phyloP scores from a whole-genome alignment of 2,797 vertebrate genomes.

The Cossypha polioptera region DNA sequence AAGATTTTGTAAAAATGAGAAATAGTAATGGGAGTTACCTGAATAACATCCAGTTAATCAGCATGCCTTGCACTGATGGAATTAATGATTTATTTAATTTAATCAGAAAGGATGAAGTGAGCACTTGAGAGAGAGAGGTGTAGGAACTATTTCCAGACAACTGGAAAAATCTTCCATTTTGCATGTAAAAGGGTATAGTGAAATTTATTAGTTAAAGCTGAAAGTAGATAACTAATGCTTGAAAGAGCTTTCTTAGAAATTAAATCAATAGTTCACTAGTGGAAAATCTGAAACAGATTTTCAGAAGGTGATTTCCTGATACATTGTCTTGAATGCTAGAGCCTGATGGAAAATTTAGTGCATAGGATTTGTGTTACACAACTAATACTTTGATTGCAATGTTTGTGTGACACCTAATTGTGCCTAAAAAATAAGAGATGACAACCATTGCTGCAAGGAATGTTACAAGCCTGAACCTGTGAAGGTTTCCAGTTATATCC shows the following conservation, averaged over 20 bases:
- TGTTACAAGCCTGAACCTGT: background rate
- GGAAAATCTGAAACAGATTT: background rate
- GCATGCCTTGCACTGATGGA: background rate
- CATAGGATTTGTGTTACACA: background rate
- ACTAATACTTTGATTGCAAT: background rate
- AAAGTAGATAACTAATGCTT: background rate
- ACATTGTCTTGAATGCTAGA: background rate
- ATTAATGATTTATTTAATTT: background rate
- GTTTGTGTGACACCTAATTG: background rate
- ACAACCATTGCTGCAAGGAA: accelerated
- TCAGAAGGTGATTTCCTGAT: background rate
- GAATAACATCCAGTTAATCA: background rate
- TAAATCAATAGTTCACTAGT: background rate
- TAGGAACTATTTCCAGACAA: background rate
- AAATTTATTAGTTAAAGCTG: background rate
- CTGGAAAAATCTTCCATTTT: background rate
- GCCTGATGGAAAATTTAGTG: background rate
- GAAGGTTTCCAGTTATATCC: background rate
- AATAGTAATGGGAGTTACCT: background rate
- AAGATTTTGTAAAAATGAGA: background rate
- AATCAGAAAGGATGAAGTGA: background rate
- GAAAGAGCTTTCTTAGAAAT: background rate
- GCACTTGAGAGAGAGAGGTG: background rate
- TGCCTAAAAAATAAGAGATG: background rate
- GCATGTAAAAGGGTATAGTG: background rate